Percentiles rank a stretch among this genome's conserved stretches.
Evolutionary conservation across 2,113 vertebrate genomes (phyloP).

Genomic region (Pristiophorus japonicus): DNA sequence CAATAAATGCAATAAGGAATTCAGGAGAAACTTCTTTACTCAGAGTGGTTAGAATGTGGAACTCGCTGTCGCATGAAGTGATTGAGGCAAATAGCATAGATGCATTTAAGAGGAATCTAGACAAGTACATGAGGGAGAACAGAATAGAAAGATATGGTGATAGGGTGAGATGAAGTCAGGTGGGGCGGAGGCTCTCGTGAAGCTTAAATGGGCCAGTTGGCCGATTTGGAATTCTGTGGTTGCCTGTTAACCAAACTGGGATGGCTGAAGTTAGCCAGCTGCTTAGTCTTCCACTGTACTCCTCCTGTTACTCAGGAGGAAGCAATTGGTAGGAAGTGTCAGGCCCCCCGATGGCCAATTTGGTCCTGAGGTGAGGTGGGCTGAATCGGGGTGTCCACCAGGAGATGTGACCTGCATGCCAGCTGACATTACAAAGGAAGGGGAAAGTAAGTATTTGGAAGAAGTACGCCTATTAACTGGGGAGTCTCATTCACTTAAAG

Average conservation of each 20-base stretch:
- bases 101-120: too few species aligned
- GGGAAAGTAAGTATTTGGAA: background rate
- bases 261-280: background rate
- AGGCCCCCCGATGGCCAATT: background rate
- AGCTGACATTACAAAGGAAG: background rate
- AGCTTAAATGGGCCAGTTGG: background rate
- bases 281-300: background rate
- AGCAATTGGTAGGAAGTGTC: background rate
- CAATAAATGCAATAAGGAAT: too few species aligned
- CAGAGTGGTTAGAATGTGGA: too few species aligned
- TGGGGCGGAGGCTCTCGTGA: too few species aligned
- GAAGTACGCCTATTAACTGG: background rate
- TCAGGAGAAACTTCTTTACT: too few species aligned
- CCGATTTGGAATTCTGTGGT: background rate
- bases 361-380: background rate
- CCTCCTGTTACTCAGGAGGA: too few species aligned
- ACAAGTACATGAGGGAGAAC: too few species aligned
- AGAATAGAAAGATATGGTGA: too few species aligned
- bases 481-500: background rate
- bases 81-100: too few species aligned
- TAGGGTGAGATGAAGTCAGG: too few species aligned
- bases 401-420: background rate
- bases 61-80: too few species aligned
- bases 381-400: background rate
- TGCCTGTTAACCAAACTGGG: background rate